phyloP scores from a whole-genome alignment of 2,113 vertebrate genomes.

The Chamaea fasciata region DNA sequence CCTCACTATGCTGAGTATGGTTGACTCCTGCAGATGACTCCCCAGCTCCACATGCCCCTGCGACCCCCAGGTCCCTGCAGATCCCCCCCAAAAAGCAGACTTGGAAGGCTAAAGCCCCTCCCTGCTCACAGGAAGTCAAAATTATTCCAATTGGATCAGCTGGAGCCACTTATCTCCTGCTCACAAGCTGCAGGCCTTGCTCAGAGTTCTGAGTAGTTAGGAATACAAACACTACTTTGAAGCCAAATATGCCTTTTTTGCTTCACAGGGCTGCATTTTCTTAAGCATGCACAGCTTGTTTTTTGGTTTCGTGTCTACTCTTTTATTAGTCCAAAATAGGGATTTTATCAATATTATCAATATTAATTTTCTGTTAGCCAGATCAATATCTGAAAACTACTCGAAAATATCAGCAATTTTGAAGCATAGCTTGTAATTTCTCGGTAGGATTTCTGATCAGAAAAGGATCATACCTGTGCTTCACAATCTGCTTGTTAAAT shows the following conservation, averaged over 20 bases:
- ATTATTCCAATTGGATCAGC: neutral
- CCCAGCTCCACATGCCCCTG: neutral
- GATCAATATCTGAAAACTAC: neutral
- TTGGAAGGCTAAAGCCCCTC: neutral
- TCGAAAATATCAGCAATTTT: neutral
- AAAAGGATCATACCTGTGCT: neutral
- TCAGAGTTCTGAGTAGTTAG: neutral
- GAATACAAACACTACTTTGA: neutral
- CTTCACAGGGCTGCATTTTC: neutral
- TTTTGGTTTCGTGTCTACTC: neutral
- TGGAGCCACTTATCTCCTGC: neutral
- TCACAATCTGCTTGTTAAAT: neutral
- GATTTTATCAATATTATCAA: neutral
- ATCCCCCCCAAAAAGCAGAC: neutral
- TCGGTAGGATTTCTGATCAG: neutral
- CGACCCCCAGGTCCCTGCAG: neutral
- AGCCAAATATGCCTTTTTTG: neutral
- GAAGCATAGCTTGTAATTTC: neutral
- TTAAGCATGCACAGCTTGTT: neutral
- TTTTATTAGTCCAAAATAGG: neutral
- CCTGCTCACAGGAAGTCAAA: accelerated
- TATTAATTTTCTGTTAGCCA: neutral
- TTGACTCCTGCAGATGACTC: neutral
- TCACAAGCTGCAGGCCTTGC: neutral
- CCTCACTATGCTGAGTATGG: accelerated